Evolutionary conservation across 2,797 vertebrate genomes (phyloP), one percentile per base, ranked within the genome.

Genomic region (Brachyrhaphis roseni): DNA sequence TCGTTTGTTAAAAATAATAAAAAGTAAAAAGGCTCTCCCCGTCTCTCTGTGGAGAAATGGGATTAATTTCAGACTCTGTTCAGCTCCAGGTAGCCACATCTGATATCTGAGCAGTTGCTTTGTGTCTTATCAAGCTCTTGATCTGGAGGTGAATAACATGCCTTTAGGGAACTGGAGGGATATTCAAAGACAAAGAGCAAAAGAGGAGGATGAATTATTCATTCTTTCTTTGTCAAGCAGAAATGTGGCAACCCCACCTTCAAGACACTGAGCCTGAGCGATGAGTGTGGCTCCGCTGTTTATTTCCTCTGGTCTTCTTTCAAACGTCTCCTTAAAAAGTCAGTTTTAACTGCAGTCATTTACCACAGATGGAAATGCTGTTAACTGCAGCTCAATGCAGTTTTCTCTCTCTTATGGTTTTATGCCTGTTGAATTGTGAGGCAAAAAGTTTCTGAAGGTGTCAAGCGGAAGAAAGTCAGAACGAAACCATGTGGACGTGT

Each of bases 211-310:
- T 90, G 82, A 87, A 91, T 90, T 83, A 70, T 70, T 70, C 23
- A 92, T 89, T 91, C 86, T 90, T 82, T 36, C 76, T 78, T 26
- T 80, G 73, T 82, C 75, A 76, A n/a, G 68, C 13, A 76, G 62
- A 85, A 83, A 75, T 49, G 68, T 81, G 74, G 51, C 81, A 82
- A 87, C 84, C 84, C 80, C 87, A 86, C 81, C 84, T 86, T 79
- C 78, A 79, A 84, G 86, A 83, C 77, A 74, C 43, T 8, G 49
- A 51, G 23, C 55, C 78, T 13, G 64, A 73, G 70, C 83, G 72
- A 73, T 81, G 76, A 80, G 76, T 57, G 81, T 16, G 77, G 77
- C 8, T 45, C 51, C 26, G 34, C 53, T 28, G 71, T 20, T 71
- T 28, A 28, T 46, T 53, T 71, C 66, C 36, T 68, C 23, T 41